These are phyloP conservation scores for Melanotaenia boesemani DNA, from an alignment of 2,797 vertebrate genomes.

Conservation along the genomic window DNA sequence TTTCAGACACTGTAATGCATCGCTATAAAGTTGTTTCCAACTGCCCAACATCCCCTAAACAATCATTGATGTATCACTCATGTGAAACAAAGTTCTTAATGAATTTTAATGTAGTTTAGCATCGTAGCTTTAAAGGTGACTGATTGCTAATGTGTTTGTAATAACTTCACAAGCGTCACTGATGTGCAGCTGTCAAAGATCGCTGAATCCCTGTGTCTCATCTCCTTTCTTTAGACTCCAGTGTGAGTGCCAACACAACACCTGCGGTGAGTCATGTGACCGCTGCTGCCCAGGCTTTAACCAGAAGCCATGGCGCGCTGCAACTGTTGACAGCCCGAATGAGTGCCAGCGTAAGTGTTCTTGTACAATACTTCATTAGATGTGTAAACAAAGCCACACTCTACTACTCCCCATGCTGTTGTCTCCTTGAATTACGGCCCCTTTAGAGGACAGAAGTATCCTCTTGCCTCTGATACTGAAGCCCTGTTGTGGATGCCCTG, in stretches of 20 bases:
- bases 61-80: background rate
- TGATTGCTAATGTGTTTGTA: background rate
- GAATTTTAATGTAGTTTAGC: background rate
- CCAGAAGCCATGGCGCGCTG: conserved; percentile 90
- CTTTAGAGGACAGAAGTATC: conserved; percentile 50
- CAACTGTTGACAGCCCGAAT: conserved; percentile 83
- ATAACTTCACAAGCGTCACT: conserved; percentile 8
- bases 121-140: background rate
- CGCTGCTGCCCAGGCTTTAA: conserved; percentile 90
- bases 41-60: too few relatives aligned
- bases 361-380: conserved; percentile 21
- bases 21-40: too few relatives aligned
- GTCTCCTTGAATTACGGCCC: conserved; percentile 53
- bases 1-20: too few relatives aligned
- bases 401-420: conserved; percentile 25
- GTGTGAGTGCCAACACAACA: conserved; percentile 93
- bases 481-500: conserved; percentile 68
- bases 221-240: conserved; percentile 81
- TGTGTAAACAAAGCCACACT: conserved; percentile 27
- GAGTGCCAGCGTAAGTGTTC: conserved; percentile 89
- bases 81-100: background rate
- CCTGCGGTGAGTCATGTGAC: conserved; percentile 92
- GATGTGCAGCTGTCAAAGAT: conserved; percentile 8
- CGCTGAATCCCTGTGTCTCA: conserved; percentile 20
- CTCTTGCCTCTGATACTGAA: conserved; percentile 58